Conservation (phyloP, 2,797 vertebrate species). For the Urosaurus nigricauda region DNA sequence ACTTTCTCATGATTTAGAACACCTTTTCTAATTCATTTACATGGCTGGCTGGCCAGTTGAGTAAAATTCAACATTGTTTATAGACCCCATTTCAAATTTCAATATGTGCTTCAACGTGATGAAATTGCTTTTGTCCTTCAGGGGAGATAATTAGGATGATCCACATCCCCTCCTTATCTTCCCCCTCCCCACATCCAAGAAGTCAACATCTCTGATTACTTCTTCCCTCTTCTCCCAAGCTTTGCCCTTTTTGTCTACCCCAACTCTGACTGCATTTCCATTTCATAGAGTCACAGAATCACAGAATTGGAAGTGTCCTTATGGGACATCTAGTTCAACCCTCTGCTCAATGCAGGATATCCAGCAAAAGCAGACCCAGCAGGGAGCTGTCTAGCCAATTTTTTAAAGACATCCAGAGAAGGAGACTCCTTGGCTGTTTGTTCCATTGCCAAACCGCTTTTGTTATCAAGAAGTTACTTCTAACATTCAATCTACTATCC, state of each 20-base stretch:
- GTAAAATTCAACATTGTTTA: conserved; percentile 61
- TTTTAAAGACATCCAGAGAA: too few relatives aligned
- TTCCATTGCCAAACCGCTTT: too few relatives aligned
- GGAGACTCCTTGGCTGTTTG: too few relatives aligned
- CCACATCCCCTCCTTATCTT: neutral
- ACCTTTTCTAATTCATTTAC: conserved; percentile 77
- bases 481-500: too few relatives aligned
- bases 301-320: too few relatives aligned
- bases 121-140: conserved; percentile 48
- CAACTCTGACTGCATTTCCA: too few relatives aligned
- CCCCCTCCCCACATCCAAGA: conserved; percentile 28
- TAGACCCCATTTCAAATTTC: conserved; percentile 56
- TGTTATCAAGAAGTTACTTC: too few relatives aligned
- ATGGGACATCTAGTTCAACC: too few relatives aligned
- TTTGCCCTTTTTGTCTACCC: neutral
- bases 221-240: neutral
- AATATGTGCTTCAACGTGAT: conserved; percentile 50
- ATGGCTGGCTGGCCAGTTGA: conserved; percentile 65
- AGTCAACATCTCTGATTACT: neutral
- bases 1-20: conserved; percentile 75
- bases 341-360: too few relatives aligned
- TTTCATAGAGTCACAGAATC: too few relatives aligned
- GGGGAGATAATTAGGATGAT: conserved; percentile 25
- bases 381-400: too few relatives aligned
- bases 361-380: too few relatives aligned